phyloP scores from a whole-genome alignment of 2,113 vertebrate species.

The Odontophorus gujanensis region DNA sequence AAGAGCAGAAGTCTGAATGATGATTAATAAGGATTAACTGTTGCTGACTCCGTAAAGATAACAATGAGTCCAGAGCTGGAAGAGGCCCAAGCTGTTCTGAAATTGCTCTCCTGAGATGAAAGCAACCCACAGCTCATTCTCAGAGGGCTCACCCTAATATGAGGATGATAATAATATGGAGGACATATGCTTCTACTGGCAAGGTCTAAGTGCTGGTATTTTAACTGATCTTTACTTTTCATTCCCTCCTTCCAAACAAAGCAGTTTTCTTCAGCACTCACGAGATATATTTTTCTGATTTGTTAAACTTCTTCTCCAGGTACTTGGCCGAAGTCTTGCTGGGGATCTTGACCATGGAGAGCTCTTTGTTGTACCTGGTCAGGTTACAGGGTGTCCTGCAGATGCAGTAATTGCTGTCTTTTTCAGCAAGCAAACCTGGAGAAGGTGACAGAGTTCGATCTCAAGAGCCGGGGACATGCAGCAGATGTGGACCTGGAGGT shows the following conservation, averaged over 20 bases:
- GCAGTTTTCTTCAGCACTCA: slow-evolving; percentile 74
- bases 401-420: slow-evolving; percentile 92
- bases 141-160: neutral
- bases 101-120: neutral
- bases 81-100: neutral
- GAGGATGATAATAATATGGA: neutral
- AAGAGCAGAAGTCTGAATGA: neutral
- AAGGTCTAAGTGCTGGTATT: neutral
- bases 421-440: slow-evolving; percentile 90
- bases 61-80: neutral
- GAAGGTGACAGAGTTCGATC: neutral
- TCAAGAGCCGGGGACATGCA: neutral
- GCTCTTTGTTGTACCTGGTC: slow-evolving; percentile 98
- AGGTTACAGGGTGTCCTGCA: slow-evolving; percentile 96
- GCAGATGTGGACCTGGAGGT: neutral
- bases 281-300: slow-evolving; percentile 97
- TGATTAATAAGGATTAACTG: neutral
- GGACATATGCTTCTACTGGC: neutral
- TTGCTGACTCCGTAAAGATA: neutral
- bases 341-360: slow-evolving; percentile 99
- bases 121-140: neutral
- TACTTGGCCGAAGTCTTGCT: slow-evolving; percentile 98
- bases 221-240: neutral
- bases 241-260: neutral
- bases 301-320: slow-evolving; percentile 99